Conservation (phyloP, 2,888 invertebrate species). For the Latrodectus elegans region DNA sequence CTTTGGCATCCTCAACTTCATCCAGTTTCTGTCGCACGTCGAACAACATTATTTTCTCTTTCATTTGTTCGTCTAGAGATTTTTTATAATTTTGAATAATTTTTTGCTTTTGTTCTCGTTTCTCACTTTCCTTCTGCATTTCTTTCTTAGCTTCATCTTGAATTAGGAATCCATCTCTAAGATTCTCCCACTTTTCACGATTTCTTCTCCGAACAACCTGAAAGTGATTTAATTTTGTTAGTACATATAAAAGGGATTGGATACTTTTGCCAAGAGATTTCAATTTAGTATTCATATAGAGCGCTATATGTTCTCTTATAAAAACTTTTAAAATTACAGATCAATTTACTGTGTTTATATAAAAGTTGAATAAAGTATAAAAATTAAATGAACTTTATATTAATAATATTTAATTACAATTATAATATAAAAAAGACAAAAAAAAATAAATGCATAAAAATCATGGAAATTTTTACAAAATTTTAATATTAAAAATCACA, state of each 20-base stretch:
- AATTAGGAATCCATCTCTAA: constrained; percentile 38
- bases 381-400: neutral
- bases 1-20: constrained; percentile 40
- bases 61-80: constrained; percentile 24
- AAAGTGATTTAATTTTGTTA: neutral
- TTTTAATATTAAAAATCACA: no score
- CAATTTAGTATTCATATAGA: no score
- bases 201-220: constrained; percentile 17
- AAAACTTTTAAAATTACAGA: no score
- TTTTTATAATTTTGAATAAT: constrained; percentile 18
- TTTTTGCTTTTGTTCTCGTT: neutral
- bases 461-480: no score
- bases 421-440: no score
- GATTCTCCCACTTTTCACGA: constrained; percentile 38
- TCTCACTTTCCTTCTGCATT: constrained; percentile 7
- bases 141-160: constrained; percentile 31
- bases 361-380: neutral
- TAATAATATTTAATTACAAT: neutral
- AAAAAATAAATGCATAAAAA: no score
- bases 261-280: no score
- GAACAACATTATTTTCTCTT: neutral
- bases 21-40: constrained; percentile 30
- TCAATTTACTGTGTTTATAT: neutral
- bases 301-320: neutral
- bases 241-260: neutral